Evolutionary conservation across 2,888 invertebrate species (phyloP), one percentile per base, ranked within the genome.

Genomic region (Cremastobaeus sp.): DNA sequence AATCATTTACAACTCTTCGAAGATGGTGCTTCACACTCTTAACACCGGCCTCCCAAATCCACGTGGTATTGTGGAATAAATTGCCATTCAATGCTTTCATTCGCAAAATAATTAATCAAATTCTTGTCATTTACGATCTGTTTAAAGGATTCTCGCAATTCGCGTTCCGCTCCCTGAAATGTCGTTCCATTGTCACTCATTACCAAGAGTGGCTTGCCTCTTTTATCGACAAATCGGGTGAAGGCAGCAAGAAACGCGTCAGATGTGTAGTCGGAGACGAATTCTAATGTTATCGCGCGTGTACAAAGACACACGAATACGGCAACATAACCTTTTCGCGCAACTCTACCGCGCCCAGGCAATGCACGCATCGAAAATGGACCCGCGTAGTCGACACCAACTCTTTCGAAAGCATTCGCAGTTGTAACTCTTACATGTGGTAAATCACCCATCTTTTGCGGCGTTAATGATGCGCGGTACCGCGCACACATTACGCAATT

Each of bases 361-460:
- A 8, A 3, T 5, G 25, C 8, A 25, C 25, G 25, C 12, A 37
- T 37, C 12, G 15, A 14, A 14, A 45, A 25, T 2, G 45, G 21
- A 2, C 41, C 41, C 6, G 41, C 41, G 20, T 11, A 41, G n/a
- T 41, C 41, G 9, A 41, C 41, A 3, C 41, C 41, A 9, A 12
- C 12, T 1, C 2, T 4, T 9, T 4, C 1, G n/a, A 47, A 47
- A 1, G 30, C 8, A 2, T 30, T 12, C 2, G 47, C 14, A 2
- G 47, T 28, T 5, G 30, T 30, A 12, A 28, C 28, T 4, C 47
- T 14, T 5, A 14, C 17, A 1, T 1, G 2, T 9, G 47, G 47
- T 8, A 47, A 17, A n/a, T 5, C 5, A 1, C 25, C 25, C 25
- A 25, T 25, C 8, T 5, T 5, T 25, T 25, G 25, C 8, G 3